Conservation (phyloP, 2,113 vertebrate genomes). For the Bombycilla garrulus region DNA sequence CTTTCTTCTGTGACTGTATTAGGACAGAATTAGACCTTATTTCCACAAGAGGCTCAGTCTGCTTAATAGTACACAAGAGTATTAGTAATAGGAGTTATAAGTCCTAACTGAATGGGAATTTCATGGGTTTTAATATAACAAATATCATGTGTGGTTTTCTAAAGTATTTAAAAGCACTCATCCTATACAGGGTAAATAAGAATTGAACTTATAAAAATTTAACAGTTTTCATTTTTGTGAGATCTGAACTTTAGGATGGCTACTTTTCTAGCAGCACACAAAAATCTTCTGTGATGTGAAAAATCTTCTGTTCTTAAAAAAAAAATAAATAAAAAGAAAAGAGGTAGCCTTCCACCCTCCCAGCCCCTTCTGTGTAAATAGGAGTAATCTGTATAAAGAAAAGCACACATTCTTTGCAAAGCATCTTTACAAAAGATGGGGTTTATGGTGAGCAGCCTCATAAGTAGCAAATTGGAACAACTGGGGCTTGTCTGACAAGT, state of each 20-base stretch:
- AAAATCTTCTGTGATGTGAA: neutral
- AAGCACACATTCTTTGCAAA: neutral
- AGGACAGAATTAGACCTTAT: neutral
- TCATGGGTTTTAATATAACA: neutral
- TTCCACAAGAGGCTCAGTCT: neutral
- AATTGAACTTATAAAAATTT: neutral
- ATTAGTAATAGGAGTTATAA: neutral
- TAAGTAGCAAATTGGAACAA: neutral
- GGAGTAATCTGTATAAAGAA: neutral
- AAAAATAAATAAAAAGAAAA: fast-evolving
- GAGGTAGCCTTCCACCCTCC: neutral
- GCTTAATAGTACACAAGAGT: neutral
- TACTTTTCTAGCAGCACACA: neutral
- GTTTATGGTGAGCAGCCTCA: neutral
- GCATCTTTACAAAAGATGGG: neutral
- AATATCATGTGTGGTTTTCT: neutral
- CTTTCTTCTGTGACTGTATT: neutral
- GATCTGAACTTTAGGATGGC: neutral
- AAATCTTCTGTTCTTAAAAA: neutral
- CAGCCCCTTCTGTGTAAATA: neutral
- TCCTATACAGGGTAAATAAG: neutral
- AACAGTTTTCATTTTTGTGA: neutral
- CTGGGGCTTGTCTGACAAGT: neutral
- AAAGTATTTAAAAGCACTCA: neutral
- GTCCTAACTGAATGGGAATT: neutral